Evolutionary conservation across 2,113 vertebrate genomes (phyloP), one percentile per base, ranked within the genome.

Genomic region (Trichechus manatus): DNA sequence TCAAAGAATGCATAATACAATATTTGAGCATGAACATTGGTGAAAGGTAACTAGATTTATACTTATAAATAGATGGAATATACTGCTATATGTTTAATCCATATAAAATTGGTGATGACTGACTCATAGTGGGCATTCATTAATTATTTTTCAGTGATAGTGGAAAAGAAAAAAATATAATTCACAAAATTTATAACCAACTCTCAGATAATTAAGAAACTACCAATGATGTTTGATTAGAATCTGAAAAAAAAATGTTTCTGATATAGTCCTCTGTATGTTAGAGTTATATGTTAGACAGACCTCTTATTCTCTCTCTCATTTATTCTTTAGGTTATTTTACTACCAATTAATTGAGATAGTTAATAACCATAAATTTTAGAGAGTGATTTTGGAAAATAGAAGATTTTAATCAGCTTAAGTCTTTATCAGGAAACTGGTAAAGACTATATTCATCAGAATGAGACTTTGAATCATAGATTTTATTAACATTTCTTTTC

Each of bases 401-500:
- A 53, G 27, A 42, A 64, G 20, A 74, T 72, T 89, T 88, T 42
- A 61, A 39, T 90, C 33, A 81, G 1, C 17, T 87, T 2, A 59
- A 25, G 61, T 68, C 36, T 87, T 9, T 39, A 29, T 29, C 17
- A 66, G 17, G 33, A 89, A n/a, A 90, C 4, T 79, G 1, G 39
- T 84, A 22, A 84, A 72, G 19, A 74, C 15, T 6, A 23, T 77
- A 23, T 77, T 85, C 87, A 91, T 93, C 53, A 93, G 47, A 86
- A 70, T n/a, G 6, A 84, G n/a, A 86, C 50, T 80, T 88, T 78
- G 66, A 78, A 39, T 89, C 44, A 82, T 29, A 31, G 23, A n/a
- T 89, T 87, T 83, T 33, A 59, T 66, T 94, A 84, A 14, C 50
- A 47, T 68, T 94, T 59, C 1, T 84, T 87, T 92, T 61, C 36